A percentile compares a stretch with the other conserved stretches of the same genome.
These are phyloP conservation scores for Tupaia tana DNA, from an alignment of 2,113 vertebrate genomes.

Conservation along the genomic window DNA sequence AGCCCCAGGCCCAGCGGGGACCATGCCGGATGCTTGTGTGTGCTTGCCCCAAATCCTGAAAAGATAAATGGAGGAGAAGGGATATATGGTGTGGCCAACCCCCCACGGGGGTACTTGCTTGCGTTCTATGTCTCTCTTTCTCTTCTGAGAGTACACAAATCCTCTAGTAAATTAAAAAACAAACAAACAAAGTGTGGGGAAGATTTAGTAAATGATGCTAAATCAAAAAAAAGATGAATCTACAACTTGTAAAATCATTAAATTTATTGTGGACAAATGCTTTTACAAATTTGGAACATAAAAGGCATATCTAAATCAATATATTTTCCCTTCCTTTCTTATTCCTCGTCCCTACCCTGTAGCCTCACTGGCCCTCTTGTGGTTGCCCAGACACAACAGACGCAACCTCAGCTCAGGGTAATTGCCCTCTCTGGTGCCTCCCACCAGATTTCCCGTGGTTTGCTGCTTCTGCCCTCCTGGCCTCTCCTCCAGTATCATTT, in stretches of 20 bases:
- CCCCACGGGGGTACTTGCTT: too few species aligned
- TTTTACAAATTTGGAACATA: neutral
- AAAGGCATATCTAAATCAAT: neutral
- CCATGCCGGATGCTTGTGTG: too few species aligned
- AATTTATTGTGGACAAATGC: neutral
- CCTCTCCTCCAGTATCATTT: rapidly evolving
- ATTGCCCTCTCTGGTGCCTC: neutral
- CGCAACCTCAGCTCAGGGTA: neutral
- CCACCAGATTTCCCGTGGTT: too few species aligned
- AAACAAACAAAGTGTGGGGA: neutral
- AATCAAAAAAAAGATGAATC: neutral
- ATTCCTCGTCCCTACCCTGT: neutral
- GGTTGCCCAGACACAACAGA: neutral
- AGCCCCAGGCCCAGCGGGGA: too few species aligned
- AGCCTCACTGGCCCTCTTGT: neutral
- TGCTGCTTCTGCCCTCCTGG: neutral
- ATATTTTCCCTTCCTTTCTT: neutral
- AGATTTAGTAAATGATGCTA: neutral
- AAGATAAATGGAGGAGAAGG: too few species aligned
- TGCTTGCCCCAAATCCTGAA: too few species aligned
- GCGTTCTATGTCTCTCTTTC: too few species aligned
- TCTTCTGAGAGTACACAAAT: too few species aligned
- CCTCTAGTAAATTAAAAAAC: too few species aligned
- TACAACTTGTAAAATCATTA: neutral
- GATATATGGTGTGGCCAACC: too few species aligned